A percentile compares a stretch with the other conserved stretches of the same genome.
phyloP scores from a whole-genome alignment of 2,113 vertebrate genomes.

The Columba livia region DNA sequence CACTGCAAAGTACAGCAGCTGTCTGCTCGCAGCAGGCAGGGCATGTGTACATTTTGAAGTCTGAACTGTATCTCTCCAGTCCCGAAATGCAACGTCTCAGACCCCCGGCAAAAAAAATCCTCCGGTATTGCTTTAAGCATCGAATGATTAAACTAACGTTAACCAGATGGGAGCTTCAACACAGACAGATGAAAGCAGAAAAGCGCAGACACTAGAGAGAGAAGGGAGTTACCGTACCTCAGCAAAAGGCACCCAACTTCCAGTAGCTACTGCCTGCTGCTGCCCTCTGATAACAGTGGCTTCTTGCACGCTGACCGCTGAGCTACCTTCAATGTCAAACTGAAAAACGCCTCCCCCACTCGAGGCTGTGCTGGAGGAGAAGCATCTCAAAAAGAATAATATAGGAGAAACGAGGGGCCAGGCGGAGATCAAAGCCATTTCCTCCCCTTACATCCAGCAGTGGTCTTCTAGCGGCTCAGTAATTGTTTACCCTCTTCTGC shows the following conservation, averaged over 20 bases:
- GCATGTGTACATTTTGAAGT: conserved; percentile 29
- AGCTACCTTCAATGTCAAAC: conserved; percentile 79
- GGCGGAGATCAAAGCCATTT: conserved; percentile 74
- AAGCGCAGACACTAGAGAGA: conserved; percentile 47
- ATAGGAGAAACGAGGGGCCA: conserved; percentile 62
- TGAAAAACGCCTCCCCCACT: conserved; percentile 60
- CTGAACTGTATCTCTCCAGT: background rate
- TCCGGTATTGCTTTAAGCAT: conserved; percentile 4
- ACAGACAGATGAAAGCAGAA: conserved; percentile 31
- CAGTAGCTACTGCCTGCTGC: conserved; percentile 61
- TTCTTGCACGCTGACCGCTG: conserved; percentile 71
- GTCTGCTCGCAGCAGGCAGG: conserved; percentile 54
- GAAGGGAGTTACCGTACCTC: conserved; percentile 74
- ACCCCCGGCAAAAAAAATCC: background rate
- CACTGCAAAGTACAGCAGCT: conserved; percentile 41
- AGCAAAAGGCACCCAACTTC: conserved; percentile 62
- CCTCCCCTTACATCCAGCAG: conserved; percentile 65
- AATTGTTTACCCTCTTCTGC: conserved; percentile 54
- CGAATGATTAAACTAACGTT: background rate
- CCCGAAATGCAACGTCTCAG: background rate
- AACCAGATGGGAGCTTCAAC: conserved; percentile 20
- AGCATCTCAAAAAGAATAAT: conserved; percentile 67
- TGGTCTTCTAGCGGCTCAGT: conserved; percentile 44
- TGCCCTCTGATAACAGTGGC: conserved; percentile 64
- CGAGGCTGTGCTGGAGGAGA: conserved; percentile 59